Conservation (phyloP, 2,888 invertebrate genomes). For the Drosophila melanosoma region DNA sequence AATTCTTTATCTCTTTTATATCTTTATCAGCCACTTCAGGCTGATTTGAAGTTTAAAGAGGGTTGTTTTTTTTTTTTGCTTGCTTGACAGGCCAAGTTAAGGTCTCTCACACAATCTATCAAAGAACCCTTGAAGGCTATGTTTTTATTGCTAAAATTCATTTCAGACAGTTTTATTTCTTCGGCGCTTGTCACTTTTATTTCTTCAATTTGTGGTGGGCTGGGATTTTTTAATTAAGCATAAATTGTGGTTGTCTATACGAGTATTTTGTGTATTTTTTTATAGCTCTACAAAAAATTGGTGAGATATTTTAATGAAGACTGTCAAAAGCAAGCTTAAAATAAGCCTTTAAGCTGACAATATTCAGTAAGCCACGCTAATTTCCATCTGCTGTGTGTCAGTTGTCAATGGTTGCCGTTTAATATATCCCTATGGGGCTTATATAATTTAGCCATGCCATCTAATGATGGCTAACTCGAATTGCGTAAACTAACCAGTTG, state of each 20-base stretch:
- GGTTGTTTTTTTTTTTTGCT: conserved; percentile 29
- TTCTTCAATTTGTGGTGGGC: conserved; percentile 16
- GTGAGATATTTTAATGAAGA: conserved; percentile 63
- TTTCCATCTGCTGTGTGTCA: conserved; percentile 8
- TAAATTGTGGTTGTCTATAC: conserved; percentile 41
- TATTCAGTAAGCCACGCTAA: neutral
- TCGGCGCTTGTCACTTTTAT: conserved; percentile 26
- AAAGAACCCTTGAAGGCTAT: conserved; percentile 22
- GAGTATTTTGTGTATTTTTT: conserved; percentile 23
- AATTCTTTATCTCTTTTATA: neutral
- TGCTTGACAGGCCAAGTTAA: conserved; percentile 35
- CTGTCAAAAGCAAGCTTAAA: conserved; percentile 46
- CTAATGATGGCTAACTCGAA: conserved; percentile 24
- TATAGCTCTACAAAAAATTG: conserved; percentile 27
- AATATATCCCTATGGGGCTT: conserved; percentile 27
- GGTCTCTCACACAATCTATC: conserved; percentile 1
- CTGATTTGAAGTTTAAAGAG: conserved; percentile 59
- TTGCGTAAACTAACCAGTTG: conserved; percentile 40
- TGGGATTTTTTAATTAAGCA: conserved; percentile 59
- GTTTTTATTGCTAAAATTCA: conserved; percentile 27
- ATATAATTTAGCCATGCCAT: conserved; percentile 40
- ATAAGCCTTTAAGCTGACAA: conserved; percentile 52
- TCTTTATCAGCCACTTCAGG: neutral
- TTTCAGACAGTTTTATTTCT: conserved; percentile 32
- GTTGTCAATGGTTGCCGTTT: conserved; percentile 25